Percentiles rank a stretch among this genome's conserved stretches.
Evolutionary conservation across 2,797 vertebrate genomes (phyloP).

Genomic region (Odontamblyopus lacepedii): DNA sequence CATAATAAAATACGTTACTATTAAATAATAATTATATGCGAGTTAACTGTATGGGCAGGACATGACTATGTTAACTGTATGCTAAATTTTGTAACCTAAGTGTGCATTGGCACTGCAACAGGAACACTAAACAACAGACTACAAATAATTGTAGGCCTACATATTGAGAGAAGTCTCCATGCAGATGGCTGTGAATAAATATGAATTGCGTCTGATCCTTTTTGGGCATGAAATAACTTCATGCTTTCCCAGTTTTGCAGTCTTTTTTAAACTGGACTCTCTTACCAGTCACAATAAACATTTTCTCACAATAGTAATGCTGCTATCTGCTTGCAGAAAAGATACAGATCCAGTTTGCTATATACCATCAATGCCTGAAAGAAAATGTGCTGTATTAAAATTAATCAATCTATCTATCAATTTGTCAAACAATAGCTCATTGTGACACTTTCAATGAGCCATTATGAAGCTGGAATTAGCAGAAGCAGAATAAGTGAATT

Average conservation of each 20-base stretch:
- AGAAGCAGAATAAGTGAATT: background rate
- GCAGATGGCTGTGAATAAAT: conserved; percentile 3
- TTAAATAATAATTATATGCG: too few species aligned
- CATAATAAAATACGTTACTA: conserved; percentile 38
- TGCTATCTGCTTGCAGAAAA: background rate
- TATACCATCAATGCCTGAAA: background rate
- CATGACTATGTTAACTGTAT: too few species aligned
- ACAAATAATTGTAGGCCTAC: background rate
- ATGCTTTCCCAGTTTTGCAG: background rate
- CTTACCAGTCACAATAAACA: too few species aligned
- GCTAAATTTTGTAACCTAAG: too few species aligned
- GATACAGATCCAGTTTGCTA: background rate
- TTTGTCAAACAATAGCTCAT: background rate
- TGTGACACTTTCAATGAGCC: background rate
- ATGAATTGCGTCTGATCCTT: background rate
- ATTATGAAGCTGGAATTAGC: background rate
- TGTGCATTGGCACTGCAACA: too few species aligned
- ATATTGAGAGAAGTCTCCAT: background rate
- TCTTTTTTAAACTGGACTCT: too few species aligned
- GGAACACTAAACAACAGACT: too few species aligned
- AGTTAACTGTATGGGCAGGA: too few species aligned
- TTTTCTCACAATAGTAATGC: too few species aligned
- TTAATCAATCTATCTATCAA: background rate
- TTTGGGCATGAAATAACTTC: background rate
- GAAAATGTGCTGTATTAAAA: background rate